Percentiles rank a stretch among this genome's conserved stretches.
Evolutionary conservation across 2,113 vertebrate species (phyloP).

Genomic region (Rousettus leschenaultii): DNA sequence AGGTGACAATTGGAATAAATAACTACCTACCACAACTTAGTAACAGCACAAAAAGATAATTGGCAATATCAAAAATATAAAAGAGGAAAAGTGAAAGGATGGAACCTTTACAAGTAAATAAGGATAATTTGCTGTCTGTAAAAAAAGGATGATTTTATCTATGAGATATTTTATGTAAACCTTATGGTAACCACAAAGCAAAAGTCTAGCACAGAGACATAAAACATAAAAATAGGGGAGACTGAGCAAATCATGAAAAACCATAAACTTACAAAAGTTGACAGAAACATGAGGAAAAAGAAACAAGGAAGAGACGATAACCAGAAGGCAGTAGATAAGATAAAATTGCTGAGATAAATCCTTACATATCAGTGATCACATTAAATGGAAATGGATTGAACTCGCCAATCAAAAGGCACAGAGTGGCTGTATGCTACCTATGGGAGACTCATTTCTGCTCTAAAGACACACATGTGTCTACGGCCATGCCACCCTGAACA

Average conservation of each 20-base stretch:
- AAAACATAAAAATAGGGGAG: background rate
- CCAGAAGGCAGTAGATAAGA: background rate
- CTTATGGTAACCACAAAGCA: background rate
- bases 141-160: background rate
- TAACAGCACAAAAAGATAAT: background rate
- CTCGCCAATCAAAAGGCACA: background rate
- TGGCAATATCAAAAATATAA: background rate
- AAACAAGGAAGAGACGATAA: background rate
- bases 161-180: background rate
- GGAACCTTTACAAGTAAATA: background rate
- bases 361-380: background rate
- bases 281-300: background rate
- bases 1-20: background rate
- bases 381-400: background rate
- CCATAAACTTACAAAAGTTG: background rate
- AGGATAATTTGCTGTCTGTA: background rate
- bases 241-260: background rate
- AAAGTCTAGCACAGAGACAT: background rate
- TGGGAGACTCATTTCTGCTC: background rate
- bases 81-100: background rate
- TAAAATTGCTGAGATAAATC: background rate
- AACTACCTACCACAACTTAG: background rate
- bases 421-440: background rate
- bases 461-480: background rate
- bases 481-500: too few relatives aligned